Base-by-base conservation (phyloP, 2,797 vertebrate genomes). In the Lates japonicus region DNA sequence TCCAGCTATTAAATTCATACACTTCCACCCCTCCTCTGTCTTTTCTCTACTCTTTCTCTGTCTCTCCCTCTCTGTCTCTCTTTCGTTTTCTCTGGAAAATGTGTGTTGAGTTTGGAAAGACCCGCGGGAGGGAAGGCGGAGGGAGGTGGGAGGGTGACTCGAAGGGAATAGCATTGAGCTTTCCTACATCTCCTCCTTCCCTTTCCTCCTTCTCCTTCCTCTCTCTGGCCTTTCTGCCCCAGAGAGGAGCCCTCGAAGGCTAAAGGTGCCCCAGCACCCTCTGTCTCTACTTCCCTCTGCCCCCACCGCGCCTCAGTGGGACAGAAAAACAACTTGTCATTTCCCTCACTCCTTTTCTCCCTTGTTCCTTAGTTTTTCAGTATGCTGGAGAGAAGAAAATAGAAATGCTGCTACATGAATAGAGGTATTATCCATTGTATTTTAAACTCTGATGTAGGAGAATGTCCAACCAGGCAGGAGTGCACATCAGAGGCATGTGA, bases 71-170 rank as follows among this genome's bases (percentile, higher is more conserved):
- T 62, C 65, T 49, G 20, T 74, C 37, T 62, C 57, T 72, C 20
- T 54, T 25, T 76, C 33, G 17, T 39, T 82, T 88, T 92, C 76
- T 86, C 86, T 95, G 95, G 94, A 95, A 95, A 95, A 93, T 93
- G 88, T 94, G 92, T 94, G 92, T 93, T 93, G 91, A 93, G 94
- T 95, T 95, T 94, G 91, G 91, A 94, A 92, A 81, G 88, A 83
- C 81, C 86, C 69, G 12, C 41, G 44, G 85, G 91, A 76, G 87
- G 74, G 84, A 81, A 90, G 74, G 78, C 54, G 65, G 73, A 64
- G 76, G 88, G 80, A 85, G 71, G 80, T 76, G 67, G 74, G 78
- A 77, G 81, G 81, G 78, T 37, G 84, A 80, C 80, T 75, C 69
- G 17, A 69, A 77, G 78, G 86, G 80, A 92, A 85, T 83, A 84